These are phyloP conservation scores for Macropodus opercularis DNA, from an alignment of 2,797 vertebrate species.

Conservation along the genomic window DNA sequence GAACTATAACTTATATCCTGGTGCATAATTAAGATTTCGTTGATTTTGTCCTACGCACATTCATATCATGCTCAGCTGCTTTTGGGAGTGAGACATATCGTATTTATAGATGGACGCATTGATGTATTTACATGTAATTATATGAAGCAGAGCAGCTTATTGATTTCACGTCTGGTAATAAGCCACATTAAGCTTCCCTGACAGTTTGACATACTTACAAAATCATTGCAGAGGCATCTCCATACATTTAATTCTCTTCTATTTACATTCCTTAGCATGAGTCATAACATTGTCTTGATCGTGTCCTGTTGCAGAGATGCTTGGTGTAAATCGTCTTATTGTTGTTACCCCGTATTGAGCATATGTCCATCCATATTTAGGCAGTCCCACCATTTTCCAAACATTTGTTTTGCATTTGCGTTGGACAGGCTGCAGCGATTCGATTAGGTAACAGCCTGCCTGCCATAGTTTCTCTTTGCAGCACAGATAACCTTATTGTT, in stretches of 20 bases:
- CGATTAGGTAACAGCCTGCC: slow-evolving; percentile 24
- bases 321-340: not conserved
- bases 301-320: too few relatives aligned
- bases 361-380: slow-evolving; percentile 3
- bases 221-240: not conserved
- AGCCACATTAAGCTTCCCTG: not conserved
- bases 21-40: not conserved
- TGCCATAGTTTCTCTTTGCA: slow-evolving; percentile 50
- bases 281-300: too few relatives aligned
- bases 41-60: too few relatives aligned
- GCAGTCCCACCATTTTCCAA: not conserved
- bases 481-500: slow-evolving; percentile 73
- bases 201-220: not conserved
- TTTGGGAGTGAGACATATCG: too few relatives aligned
- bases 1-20: not conserved
- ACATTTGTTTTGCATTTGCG: not conserved
- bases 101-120: too few relatives aligned
- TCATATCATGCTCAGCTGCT: not conserved
- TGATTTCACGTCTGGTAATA: not conserved
- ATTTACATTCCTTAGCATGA: not conserved
- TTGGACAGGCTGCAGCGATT: slow-evolving; percentile 11
- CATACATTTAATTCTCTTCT: too few relatives aligned
- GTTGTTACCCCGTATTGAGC: not conserved
- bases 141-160: not conserved
- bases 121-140: too few relatives aligned